These are phyloP conservation scores for Phacellophora camtschatica DNA, from an alignment of 30 jellyfish, hydroid and myxozoan genomes.

Conservation along the genomic window DNA sequence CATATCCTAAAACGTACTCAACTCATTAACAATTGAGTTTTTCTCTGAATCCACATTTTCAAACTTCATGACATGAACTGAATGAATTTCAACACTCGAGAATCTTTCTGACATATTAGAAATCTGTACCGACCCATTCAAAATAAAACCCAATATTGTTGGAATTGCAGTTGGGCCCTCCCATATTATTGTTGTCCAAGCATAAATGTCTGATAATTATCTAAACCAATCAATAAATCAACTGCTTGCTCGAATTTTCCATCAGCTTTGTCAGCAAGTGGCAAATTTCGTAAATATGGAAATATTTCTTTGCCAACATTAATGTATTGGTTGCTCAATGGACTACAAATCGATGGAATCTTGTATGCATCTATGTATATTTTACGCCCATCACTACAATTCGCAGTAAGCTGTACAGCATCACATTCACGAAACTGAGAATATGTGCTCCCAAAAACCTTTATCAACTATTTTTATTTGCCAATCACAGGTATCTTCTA, in stretches of 20 bases:
- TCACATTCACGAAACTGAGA: background rate
- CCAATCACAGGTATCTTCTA: background rate
- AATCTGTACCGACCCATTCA: background rate
- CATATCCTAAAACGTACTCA: conserved; percentile 16
- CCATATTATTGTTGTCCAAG: background rate
- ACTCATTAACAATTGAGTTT: background rate
- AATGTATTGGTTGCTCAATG: background rate
- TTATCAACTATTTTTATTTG: background rate
- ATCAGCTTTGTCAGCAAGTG: background rate
- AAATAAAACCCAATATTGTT: background rate
- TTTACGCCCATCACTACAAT: background rate
- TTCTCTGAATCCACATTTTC: background rate
- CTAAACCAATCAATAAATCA: conserved; percentile 17
- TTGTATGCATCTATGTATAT: background rate
- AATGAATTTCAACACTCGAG: background rate
- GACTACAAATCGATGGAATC: conserved; percentile 4
- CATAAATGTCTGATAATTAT: conserved; percentile 19
- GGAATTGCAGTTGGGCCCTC: conserved; percentile 31
- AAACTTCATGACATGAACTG: background rate
- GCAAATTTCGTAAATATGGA: background rate
- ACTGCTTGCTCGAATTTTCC: background rate
- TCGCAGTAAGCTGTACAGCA: background rate
- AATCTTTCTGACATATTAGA: background rate
- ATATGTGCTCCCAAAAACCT: background rate
- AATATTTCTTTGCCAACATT: background rate